Evolutionary conservation across 2,113 vertebrate species (phyloP), one percentile per base, ranked within the genome.

Genomic region (Coryphaenoides rupestris): DNA sequence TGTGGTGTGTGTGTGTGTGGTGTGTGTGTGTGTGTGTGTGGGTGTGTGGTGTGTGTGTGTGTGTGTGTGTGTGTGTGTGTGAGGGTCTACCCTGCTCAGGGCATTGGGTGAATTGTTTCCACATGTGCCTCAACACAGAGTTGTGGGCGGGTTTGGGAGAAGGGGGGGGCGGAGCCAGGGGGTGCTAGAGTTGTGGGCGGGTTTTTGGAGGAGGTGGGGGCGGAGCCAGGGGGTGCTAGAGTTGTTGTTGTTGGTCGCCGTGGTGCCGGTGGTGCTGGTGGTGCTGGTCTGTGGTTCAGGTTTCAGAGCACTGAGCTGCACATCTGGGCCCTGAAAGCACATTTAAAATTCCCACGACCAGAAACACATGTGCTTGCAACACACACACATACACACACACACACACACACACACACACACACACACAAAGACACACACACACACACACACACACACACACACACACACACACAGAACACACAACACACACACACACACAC

Each of bases 51-150:
- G 23, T 47, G 28, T 58, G 60, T 17, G 46, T 52, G 21, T 26
- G 57, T 33, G 47, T 59, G 24, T 65, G 58, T 59, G 70, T 24
- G 13, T 73, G 72, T 80, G 74, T 72, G 68, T 67, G 65, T 84
- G 79, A 88, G 84, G 85, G 86, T 40, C 86, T 87, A 82, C 84
- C 86, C 87, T 89, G 84, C 88, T 88, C 84, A 89, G 87, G 86
- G 87, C 86, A 90, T 88, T 87, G 86, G 75, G 84, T 87, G 89
- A 91, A 91, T 92, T 91, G 88, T 88, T 92, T 92, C 89, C 90
- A 91, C 87, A 90, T 92, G 89, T 90, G 85, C 88, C 87, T 92
- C 87, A 88, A 90, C 80, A 71, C 86, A 88, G 86, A 88, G 86
- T 88, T 89, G 87, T 89, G 89, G 85, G 89, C 88, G 80, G 88